These are phyloP conservation scores for Myrmecophaga tridactyla DNA, from an alignment of 2,113 vertebrate genomes.

Conservation along the genomic window DNA sequence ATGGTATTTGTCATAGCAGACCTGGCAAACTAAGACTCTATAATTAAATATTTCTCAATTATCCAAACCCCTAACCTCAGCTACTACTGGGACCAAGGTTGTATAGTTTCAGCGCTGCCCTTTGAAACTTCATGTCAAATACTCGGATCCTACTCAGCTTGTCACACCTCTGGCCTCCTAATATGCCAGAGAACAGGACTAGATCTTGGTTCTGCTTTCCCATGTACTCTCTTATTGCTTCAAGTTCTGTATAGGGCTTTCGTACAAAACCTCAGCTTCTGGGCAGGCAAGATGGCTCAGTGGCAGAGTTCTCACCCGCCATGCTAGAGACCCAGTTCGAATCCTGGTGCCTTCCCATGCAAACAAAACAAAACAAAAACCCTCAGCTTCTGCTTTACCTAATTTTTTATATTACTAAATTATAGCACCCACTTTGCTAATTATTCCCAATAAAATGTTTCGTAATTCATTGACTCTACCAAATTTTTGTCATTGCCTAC, in stretches of 20 bases:
- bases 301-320: too few species aligned
- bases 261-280: background rate
- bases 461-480: background rate
- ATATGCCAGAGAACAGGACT: background rate
- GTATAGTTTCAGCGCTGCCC: background rate
- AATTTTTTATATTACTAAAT: background rate
- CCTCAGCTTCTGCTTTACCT: background rate
- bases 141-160: background rate
- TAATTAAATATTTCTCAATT: background rate
- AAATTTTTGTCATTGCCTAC: background rate
- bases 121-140: rapidly evolving
- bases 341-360: too few species aligned
- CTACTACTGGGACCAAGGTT: background rate
- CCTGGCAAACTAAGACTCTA: too few species aligned
- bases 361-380: too few species aligned
- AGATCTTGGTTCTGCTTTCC: background rate
- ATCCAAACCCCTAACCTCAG: background rate
- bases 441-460: background rate
- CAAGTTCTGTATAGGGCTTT: background rate
- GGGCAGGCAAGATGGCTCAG: too few species aligned
- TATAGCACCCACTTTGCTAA: background rate
- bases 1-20: too few species aligned
- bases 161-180: background rate
- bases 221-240: rapidly evolving
- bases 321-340: too few species aligned